These are phyloP conservation scores for Epizoanthus stellaris DNA, from an alignment of 92 coral and sea anemone genomes.

Conservation along the genomic window DNA sequence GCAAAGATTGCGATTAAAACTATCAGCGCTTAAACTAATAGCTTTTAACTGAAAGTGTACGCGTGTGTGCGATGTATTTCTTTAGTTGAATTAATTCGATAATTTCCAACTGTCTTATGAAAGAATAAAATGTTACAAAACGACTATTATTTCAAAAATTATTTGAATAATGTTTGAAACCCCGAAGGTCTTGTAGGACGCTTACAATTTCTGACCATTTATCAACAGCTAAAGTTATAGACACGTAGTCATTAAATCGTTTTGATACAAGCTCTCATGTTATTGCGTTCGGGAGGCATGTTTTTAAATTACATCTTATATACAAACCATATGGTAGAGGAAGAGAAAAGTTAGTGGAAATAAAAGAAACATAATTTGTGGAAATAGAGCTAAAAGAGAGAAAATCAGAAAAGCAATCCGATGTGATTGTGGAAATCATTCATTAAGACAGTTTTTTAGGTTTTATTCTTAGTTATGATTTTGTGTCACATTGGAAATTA, in stretches of 20 bases:
- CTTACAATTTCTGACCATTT: background rate
- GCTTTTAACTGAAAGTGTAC: background rate
- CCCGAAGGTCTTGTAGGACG: conserved; percentile 6
- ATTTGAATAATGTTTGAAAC: conserved; percentile 16
- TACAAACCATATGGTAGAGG: conserved; percentile 41
- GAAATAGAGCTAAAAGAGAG: conserved; percentile 52
- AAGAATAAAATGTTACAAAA: background rate
- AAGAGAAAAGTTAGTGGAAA: conserved; percentile 40
- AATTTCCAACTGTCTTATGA: background rate
- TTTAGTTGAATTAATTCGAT: conserved; percentile 9
- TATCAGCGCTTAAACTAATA: conserved; percentile 3
- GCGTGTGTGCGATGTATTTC: background rate
- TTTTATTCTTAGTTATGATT: background rate
- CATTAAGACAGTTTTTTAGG: conserved; percentile 40
- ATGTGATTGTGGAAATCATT: conserved; percentile 67
- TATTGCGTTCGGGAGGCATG: conserved; percentile 21
- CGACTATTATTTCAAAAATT: background rate
- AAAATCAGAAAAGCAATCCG: conserved; percentile 62
- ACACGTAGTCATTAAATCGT: conserved; percentile 22
- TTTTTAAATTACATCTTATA: conserved; percentile 21
- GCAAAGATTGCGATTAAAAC: background rate
- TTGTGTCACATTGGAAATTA: background rate
- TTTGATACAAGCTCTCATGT: conserved; percentile 30
- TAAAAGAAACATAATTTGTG: conserved; percentile 55
- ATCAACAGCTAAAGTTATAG: conserved; percentile 3